phyloP scores from a whole-genome alignment of 2,888 invertebrate genomes.

The Choristoneura rosaceana region DNA sequence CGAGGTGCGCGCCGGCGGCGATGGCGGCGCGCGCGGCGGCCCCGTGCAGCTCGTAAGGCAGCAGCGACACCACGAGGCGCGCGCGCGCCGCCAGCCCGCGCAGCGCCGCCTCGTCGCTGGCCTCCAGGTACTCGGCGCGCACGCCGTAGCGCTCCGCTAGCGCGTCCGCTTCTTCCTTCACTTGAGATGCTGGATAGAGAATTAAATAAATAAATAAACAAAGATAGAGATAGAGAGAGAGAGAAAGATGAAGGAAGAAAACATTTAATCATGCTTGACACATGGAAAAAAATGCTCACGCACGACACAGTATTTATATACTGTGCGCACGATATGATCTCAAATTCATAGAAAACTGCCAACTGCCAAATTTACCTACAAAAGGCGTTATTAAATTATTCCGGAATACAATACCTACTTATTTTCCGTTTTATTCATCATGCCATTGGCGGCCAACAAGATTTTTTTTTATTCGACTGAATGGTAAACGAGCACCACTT shows the following conservation, averaged over 20 bases:
- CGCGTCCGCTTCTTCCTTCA: constrained; percentile 95
- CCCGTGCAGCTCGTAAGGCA: constrained; percentile 96
- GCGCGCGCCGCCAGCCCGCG: constrained; percentile 89
- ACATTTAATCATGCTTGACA: no score
- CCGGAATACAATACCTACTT: background rate
- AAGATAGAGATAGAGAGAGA: no score
- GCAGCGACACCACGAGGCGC: constrained; percentile 93
- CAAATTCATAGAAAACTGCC: no score
- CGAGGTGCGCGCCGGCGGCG: constrained; percentile 94
- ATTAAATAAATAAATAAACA: no score
- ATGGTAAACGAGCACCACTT: no score
- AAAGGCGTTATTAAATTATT: no score
- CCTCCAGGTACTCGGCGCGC: constrained; percentile 93
- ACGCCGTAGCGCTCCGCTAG: constrained; percentile 92
- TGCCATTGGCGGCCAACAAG: background rate
- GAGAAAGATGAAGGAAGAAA: no score
- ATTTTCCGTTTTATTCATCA: background rate
- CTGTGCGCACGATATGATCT: no score
- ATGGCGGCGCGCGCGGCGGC: constrained; percentile 95
- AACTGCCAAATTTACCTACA: no score
- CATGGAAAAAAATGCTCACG: no score
- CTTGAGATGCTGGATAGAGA: constrained; percentile 87
- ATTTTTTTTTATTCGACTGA: no score
- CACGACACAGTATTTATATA: no score
- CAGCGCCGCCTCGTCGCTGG: constrained; percentile 89